A percentile compares a stretch with the other conserved stretches of the same genome.
Evolutionary conservation across 2,888 invertebrate genomes (phyloP).

Genomic region (Cheilosia scutellata): DNA sequence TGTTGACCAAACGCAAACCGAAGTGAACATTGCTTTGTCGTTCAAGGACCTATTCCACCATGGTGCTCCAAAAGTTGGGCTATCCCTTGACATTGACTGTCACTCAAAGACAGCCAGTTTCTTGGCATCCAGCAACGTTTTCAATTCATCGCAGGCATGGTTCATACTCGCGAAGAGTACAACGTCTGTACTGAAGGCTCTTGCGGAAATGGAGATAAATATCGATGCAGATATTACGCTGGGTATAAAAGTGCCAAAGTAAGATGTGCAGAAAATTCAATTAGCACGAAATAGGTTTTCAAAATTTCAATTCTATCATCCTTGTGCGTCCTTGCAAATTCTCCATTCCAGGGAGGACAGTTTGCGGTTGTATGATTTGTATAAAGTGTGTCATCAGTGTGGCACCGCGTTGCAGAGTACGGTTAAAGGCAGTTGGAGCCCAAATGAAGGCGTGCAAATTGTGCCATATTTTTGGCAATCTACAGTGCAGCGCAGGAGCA

Average conservation of each 20-base stretch:
- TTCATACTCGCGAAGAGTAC: slow-evolving; percentile 77
- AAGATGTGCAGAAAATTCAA: slow-evolving; percentile 64
- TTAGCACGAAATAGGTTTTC: slow-evolving; percentile 62
- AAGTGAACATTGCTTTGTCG: slow-evolving; percentile 1
- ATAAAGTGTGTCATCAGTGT: slow-evolving; percentile 77
- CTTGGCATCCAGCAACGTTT: slow-evolving; percentile 76
- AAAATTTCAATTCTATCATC: slow-evolving; percentile 52
- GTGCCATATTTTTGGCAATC: slow-evolving; percentile 67
- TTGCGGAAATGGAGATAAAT: slow-evolving; percentile 76
- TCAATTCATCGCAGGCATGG: slow-evolving; percentile 80
- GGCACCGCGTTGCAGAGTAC: slow-evolving; percentile 74
- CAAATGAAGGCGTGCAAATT: slow-evolving; percentile 75
- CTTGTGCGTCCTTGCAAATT: slow-evolving; percentile 45
- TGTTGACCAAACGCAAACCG: slow-evolving; percentile 18
- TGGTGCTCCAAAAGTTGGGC: slow-evolving; percentile 77
- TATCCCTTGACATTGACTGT: slow-evolving; percentile 77
- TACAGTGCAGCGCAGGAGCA: slow-evolving; percentile 78
- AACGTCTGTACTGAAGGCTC: slow-evolving; percentile 11
- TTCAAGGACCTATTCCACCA: slow-evolving; percentile 78
- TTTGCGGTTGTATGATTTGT: slow-evolving; percentile 80
- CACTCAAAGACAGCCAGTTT: slow-evolving; percentile 64
- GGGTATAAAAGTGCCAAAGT: slow-evolving; percentile 76
- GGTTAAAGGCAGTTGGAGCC: slow-evolving; percentile 80
- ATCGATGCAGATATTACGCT: slow-evolving; percentile 81
- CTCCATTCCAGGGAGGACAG: slow-evolving; percentile 55